Evolutionary conservation across 2,888 invertebrate genomes (phyloP).

Genomic region (Hecatera dysodea): DNA sequence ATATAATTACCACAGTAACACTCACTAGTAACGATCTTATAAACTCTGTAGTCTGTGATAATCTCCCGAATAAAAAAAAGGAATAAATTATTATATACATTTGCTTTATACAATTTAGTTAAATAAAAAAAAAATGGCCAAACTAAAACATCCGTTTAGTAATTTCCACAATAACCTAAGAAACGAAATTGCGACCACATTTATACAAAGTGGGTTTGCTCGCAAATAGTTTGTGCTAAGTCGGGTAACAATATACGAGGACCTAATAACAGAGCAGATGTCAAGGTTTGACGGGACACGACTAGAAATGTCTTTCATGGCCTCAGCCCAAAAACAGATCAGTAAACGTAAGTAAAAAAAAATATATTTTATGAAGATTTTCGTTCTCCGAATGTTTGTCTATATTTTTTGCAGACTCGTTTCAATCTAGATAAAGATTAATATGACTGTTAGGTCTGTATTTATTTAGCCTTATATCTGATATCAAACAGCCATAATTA

Average conservation of each 20-base stretch:
- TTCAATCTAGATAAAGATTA: background rate
- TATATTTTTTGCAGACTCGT: background rate
- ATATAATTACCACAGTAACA: too few species aligned
- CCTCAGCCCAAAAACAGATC: conserved; percentile 12
- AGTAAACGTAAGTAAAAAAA: conserved; percentile 25
- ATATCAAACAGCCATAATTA: background rate
- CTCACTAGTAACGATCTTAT: too few species aligned
- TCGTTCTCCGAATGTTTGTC: background rate
- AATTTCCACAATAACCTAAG: conserved; percentile 1
- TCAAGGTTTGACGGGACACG: conserved; percentile 35
- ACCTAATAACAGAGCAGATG: conserved; percentile 39
- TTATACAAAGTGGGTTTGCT: conserved; percentile 28
- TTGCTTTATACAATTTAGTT: too few species aligned
- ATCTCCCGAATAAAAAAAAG: too few species aligned
- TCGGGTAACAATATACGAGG: conserved; percentile 47
- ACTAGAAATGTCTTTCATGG: conserved; percentile 38
- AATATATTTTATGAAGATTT: conserved; percentile 14
- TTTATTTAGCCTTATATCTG: background rate
- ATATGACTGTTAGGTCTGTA: background rate
- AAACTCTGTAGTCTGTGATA: too few species aligned
- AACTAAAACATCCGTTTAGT: background rate
- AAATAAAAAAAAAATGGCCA: too few species aligned
- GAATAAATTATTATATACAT: too few species aligned
- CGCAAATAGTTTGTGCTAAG: conserved; percentile 38
- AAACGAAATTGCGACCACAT: conserved; percentile 24